A percentile compares a stretch with the other conserved stretches of the same genome.
Conservation (phyloP, 1,140 invertebrate species). For the Pteromalus puparum region DNA sequence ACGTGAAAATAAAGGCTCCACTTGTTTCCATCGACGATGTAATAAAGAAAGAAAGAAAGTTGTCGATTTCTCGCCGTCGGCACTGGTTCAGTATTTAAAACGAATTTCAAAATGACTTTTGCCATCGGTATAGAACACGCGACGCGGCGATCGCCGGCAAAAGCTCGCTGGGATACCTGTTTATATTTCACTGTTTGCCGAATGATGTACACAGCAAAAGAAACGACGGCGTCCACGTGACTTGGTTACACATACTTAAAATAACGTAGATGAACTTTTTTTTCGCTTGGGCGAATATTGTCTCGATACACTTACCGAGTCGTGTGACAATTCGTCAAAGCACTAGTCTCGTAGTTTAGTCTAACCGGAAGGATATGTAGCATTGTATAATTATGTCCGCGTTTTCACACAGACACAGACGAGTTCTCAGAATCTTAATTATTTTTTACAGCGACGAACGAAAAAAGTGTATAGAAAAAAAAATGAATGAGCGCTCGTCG, state of each 20-base stretch:
- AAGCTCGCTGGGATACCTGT: neutral
- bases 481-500: neutral
- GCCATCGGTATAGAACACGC: neutral
- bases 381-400: neutral
- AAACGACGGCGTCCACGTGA: neutral
- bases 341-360: constrained; percentile 44
- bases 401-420: neutral
- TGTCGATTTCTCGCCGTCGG: constrained; percentile 16
- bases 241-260: constrained; percentile 16
- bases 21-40: neutral
- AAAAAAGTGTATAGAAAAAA: neutral
- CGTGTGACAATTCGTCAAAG: constrained; percentile 22
- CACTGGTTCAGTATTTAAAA: constrained; percentile 44
- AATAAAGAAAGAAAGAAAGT: neutral
- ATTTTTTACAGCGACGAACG: neutral
- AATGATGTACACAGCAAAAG: neutral
- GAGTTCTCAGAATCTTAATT: neutral
- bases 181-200: neutral
- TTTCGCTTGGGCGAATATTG: neutral
- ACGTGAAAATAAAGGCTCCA: neutral
- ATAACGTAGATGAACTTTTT: neutral
- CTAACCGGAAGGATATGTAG: constrained; percentile 4
- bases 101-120: constrained; percentile 30
- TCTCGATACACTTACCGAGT: constrained; percentile 23
- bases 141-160: too few relatives aligned